Conservation (phyloP, 2,113 vertebrate species). For the Esox niger region DNA sequence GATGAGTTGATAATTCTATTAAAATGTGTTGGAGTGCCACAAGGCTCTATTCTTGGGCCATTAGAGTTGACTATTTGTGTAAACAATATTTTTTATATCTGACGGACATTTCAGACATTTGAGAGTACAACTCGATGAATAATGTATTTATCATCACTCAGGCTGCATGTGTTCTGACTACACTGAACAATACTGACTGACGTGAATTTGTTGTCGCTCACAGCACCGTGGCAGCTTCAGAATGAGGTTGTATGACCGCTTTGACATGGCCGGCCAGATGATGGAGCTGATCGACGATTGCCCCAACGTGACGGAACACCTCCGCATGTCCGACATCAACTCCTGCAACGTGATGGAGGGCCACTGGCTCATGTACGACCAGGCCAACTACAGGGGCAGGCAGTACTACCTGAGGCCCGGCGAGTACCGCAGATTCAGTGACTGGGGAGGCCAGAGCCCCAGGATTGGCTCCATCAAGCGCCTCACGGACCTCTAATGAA, state of each 20-base stretch:
- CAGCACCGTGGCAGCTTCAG: conserved; percentile 12
- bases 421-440: conserved; percentile 16
- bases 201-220: neutral
- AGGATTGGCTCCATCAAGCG: conserved; percentile 20
- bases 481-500: conserved; percentile 28
- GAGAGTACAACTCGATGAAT: neutral
- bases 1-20: neutral
- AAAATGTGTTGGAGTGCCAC: no score
- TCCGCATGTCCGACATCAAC: conserved; percentile 43
- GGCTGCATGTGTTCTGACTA: neutral
- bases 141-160: neutral
- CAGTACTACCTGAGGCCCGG: conserved; percentile 12
- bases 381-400: conserved; percentile 35
- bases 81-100: neutral
- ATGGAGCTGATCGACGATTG: conserved; percentile 55
- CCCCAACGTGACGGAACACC: conserved; percentile 40
- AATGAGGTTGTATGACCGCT: conserved; percentile 40
- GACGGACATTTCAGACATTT: neutral
- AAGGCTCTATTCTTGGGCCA: no score
- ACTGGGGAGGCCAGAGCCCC: conserved; percentile 18
- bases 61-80: no score
- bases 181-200: neutral
- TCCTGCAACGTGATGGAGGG: conserved; percentile 52
- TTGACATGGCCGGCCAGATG: conserved; percentile 52
- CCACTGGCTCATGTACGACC: conserved; percentile 49